These are phyloP conservation scores for Temnothorax rugatulus DNA, from an alignment of 2,888 invertebrate species.

Conservation along the genomic window DNA sequence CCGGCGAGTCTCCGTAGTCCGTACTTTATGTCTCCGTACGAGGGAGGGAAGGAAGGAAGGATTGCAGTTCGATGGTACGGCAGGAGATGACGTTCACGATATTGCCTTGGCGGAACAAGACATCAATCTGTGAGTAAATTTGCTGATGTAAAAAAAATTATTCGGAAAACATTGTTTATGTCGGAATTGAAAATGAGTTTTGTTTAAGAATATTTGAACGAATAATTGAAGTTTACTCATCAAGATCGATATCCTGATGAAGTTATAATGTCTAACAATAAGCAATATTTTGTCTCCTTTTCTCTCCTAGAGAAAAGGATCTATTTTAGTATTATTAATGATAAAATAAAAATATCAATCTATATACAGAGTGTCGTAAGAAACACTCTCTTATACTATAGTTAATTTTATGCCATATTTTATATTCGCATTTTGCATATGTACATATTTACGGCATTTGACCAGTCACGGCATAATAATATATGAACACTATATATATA, in stretches of 20 bases:
- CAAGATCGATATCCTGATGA: background rate
- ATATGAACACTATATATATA: background rate
- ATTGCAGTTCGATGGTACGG: background rate
- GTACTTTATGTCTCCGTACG: background rate
- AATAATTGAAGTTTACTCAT: background rate
- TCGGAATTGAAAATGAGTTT: background rate
- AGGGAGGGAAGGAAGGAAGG: background rate
- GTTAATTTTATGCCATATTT: background rate
- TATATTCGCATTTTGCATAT: too few species aligned
- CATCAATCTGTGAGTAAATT: background rate
- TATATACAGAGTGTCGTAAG: background rate
- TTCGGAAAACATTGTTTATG: background rate
- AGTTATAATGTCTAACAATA: background rate
- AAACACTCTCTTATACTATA: background rate
- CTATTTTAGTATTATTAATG: background rate
- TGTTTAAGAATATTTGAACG: background rate
- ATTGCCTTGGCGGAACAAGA: background rate
- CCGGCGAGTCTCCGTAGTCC: background rate
- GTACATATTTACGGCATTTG: background rate
- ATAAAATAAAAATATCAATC: conserved; percentile 1
- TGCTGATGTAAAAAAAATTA: background rate
- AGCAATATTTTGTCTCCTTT: background rate
- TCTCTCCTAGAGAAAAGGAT: background rate
- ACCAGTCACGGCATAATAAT: background rate
- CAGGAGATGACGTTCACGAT: background rate